Evolutionary conservation across 2,888 invertebrate genomes (phyloP), one percentile per base, ranked within the genome.

Genomic region (Caenorhabditis doughertyi): DNA sequence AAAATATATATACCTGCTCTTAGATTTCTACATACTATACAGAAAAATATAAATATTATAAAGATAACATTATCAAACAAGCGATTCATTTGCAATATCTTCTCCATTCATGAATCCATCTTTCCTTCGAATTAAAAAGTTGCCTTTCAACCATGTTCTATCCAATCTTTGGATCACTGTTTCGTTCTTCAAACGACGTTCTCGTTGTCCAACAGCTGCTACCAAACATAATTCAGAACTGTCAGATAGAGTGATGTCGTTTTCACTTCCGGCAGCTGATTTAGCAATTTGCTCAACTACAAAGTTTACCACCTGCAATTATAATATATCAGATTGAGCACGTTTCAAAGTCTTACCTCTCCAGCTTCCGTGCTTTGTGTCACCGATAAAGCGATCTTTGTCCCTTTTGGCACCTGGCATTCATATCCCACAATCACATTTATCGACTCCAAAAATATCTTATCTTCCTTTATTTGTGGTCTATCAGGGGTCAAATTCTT

Each of bases 341-440:
- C 27, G 25, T 25, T 23, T 25, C 64, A 21, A 27, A 68, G 16
- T n/a, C 51, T 32, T 42, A 84, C 97, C 93, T 98, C 98, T 18
- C 96, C 94, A 0, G 97, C 96, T 0, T 97, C 96, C 0, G 98
- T 98, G 88, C 95, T 94, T 0, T 96, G 95, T 0, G 96, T 97
- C 0, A 98, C 96, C 92, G 97, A 97, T 3, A 98, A 93, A 90
- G 97, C 96, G 42, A 98, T 94, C 18, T 83, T 82, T 23, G 86
- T 79, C 1, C 86, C 86, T 58, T 83, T 79, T 1, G 82, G 77
- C 11, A 86, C 67, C 44, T 98, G 98, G 0, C 97, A 97, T 88
- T 97, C 96, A 92, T 98, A 98, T 0, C 98, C 97, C 7, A 97
- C 97, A 92, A 95, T 97, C 8, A 98, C 97, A 94, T 97, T 95